These are phyloP conservation scores for Dunckerocampus dactyliophorus DNA, from an alignment of 2,113 vertebrate genomes.

Conservation along the genomic window DNA sequence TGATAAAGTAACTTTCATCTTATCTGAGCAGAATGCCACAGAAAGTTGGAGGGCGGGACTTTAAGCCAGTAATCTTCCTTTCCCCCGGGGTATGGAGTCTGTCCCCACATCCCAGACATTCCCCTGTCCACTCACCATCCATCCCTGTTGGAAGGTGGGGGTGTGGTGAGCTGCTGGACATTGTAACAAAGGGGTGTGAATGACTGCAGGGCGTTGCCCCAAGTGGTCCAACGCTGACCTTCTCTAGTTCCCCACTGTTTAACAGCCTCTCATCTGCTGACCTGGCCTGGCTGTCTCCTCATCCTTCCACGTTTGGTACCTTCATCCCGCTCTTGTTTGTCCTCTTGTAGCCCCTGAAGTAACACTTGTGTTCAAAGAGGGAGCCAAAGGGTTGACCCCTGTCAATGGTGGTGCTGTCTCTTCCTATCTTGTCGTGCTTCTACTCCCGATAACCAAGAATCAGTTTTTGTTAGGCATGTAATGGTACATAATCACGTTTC, in stretches of 20 bases:
- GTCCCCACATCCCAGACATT: constrained; percentile 59
- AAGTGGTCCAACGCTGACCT: constrained; percentile 51
- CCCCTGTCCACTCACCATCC: constrained; percentile 23
- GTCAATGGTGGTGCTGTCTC: constrained; percentile 10
- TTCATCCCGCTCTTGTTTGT: constrained; percentile 12
- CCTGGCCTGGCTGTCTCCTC: constrained; percentile 55
- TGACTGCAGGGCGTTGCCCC: constrained; percentile 51
- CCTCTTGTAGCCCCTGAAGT: constrained; percentile 29
- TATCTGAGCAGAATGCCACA: constrained; percentile 65
- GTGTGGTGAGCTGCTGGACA: constrained; percentile 4
- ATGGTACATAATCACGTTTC: no score
- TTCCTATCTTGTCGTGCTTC: not conserved
- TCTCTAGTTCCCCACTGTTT: constrained; percentile 54
- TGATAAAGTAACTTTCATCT: constrained; percentile 56
- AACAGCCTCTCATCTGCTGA: constrained; percentile 59
- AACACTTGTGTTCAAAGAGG: constrained; percentile 10
- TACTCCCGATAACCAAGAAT: not conserved
- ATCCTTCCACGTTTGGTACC: constrained; percentile 30
- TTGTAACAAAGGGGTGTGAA: constrained; percentile 57
- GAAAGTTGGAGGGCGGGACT: constrained; percentile 33
- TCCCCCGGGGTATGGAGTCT: constrained; percentile 52
- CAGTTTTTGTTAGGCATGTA: no score
- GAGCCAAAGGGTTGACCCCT: constrained; percentile 34
- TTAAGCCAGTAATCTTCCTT: constrained; percentile 60
- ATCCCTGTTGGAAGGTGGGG: constrained; percentile 11